Evolutionary conservation across 2,888 invertebrate species (phyloP), one percentile per base, ranked within the genome.

Genomic region (Actias luna): DNA sequence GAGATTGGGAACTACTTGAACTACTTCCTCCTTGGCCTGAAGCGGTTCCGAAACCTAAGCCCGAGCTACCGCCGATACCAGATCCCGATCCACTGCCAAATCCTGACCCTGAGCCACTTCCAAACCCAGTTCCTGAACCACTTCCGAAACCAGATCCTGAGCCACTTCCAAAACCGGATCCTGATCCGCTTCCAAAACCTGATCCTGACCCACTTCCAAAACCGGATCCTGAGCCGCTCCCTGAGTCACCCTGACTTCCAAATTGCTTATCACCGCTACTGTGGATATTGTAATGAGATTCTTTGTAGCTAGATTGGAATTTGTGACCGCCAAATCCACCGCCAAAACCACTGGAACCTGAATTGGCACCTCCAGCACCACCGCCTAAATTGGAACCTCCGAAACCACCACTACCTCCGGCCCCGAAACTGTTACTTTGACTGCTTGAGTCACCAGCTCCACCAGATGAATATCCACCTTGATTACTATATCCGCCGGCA

Each of bases 281-380:
- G 50, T 81, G 72, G 61, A 69, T 75, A 0, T 77, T 73, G 35
- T 66, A 72, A 14, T 76, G 79, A 7, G 79, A 76, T 67, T 80
- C 78, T 62, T 80, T 76, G 33, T 67, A 78, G 36, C 70, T 69
- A 31, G 69, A 63, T 58, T 68, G 63, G 52, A 67, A 62, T 62
- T 70, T 33, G 16, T 63, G 63, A 59, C 58, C 66, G 46, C 61
- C 65, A 61, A 59, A 66, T 25, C 59, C 58, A 22, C 61, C 60
- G 46, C 63, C 68, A 27, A 64, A 39, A 18, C 59, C 59, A 14
- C 65, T 60, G 18, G 74, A 63, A 16, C 60, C 60, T 29, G 55
- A 29, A 55, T 27, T 55, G 14, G 18, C 55, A 25, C 50, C 31
- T 46, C 46, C 29, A 2, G n/a, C 27, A n/a, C 42, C 42, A 2